A percentile compares a stretch with the other conserved stretches of the same genome.
These are phyloP conservation scores for Catharus minimus DNA, from an alignment of 2,113 vertebrate species.

Conservation along the genomic window DNA sequence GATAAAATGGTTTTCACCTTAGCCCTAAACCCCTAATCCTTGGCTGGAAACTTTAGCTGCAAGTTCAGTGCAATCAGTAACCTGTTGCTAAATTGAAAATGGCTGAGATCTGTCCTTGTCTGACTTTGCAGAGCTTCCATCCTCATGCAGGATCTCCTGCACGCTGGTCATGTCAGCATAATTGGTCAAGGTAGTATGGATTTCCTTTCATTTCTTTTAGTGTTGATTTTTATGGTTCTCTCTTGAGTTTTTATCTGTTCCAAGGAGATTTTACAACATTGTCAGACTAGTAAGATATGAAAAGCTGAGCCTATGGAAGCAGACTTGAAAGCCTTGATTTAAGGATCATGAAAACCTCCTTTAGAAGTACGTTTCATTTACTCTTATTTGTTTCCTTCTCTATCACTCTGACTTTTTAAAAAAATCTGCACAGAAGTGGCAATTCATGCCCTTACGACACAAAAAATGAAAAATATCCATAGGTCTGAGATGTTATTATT, in stretches of 20 bases:
- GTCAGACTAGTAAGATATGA: neutral
- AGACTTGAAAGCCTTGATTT: neutral
- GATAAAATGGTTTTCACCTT: constrained; percentile 12
- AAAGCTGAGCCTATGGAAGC: neutral
- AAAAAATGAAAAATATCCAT: neutral
- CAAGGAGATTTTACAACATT: neutral
- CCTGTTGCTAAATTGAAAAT: neutral
- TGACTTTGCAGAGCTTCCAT: constrained; percentile 1
- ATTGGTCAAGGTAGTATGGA: neutral
- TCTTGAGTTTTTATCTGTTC: neutral
- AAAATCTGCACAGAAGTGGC: neutral
- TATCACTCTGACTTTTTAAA: neutral
- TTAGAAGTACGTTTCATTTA: neutral
- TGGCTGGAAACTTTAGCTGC: neutral
- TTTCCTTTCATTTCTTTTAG: neutral
- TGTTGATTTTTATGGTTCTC: neutral
- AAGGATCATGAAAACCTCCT: neutral
- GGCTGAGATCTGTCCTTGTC: neutral
- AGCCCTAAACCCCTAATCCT: neutral
- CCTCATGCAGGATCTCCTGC: neutral
- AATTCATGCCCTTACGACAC: accelerated
- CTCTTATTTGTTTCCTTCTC: neutral
- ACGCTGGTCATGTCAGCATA: neutral
- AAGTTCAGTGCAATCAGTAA: neutral
- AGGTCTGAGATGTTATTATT: neutral